Base-by-base conservation (phyloP, 2,888 invertebrate species). In the Dicycla oo region DNA sequence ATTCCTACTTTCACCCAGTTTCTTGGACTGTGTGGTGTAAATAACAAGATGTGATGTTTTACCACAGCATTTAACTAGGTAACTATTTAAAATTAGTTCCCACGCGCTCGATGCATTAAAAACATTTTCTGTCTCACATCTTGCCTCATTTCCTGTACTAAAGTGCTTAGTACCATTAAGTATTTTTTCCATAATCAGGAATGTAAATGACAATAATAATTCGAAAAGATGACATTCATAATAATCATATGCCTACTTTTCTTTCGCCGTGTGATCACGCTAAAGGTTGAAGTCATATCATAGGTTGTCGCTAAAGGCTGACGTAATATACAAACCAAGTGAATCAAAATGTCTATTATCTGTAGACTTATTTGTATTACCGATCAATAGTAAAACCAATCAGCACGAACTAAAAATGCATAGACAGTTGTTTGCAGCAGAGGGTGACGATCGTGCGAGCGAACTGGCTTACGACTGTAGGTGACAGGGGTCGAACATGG, bases 1-100 rank as follows among this genome's bases (percentile, higher is more conserved):
- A 78, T 84, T 84, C 72, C 63, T 64, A 70, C 72, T 79, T 78
- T 83, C 51, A 58, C 66, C 67, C 79, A 76, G 73, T 78, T 81
- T 75, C 74, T 82, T 64, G 8, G 66, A n/a, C 61, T 51, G 64
- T 63, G 51, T 77, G 78, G 78, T 71, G 45, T 75, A 76, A 79
- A 73, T 73, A 70, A 57, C 43, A 81, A 80, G 64, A 56, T 67
- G 53, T 57, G 13, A 18, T 18, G 11, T n/a, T n/a, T n/a, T n/a
- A n/a, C n/a, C 49, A n/a, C n/a, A 49, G 5, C n/a, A 34, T 34
- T 5, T n/a, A n/a, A 11, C n/a, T n/a, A 49, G 4, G n/a, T n/a
- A n/a, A n/a, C n/a, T n/a, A n/a, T 49, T 4, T 49, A 11, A 20
- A n/a, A 49, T 2, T 49, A 4, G 4, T 49, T n/a, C 20, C 4